phyloP scores from a whole-genome alignment of 2,888 invertebrate species.

The Uropetala carovei region DNA sequence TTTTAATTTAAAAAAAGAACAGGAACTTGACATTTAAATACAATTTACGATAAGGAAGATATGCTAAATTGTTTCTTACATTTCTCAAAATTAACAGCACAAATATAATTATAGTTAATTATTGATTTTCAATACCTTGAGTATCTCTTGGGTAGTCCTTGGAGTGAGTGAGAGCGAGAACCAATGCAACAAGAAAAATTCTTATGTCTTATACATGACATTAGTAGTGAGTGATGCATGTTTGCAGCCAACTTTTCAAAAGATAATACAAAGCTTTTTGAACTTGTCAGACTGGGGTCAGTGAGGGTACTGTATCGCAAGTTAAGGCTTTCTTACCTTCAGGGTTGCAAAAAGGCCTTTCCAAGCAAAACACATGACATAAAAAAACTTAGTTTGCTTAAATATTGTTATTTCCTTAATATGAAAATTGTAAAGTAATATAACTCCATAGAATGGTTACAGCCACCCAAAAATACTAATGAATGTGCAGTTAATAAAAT shows the following conservation, averaged over 20 bases:
- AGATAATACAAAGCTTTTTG: background rate
- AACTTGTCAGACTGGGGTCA: background rate
- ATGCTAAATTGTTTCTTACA: background rate
- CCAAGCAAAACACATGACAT: background rate
- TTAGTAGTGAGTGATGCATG: background rate
- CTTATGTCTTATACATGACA: background rate
- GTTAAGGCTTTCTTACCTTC: conserved; percentile 57
- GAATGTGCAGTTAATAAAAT: too few species aligned
- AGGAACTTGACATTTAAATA: background rate
- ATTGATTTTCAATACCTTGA: conserved; percentile 41
- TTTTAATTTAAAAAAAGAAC: background rate
- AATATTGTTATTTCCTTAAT: too few species aligned
- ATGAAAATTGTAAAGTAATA: too few species aligned
- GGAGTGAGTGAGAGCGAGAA: conserved; percentile 28
- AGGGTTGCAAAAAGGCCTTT: conserved; percentile 27
- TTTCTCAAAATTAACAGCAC: background rate
- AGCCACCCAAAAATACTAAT: too few species aligned
- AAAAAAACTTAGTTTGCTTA: background rate
- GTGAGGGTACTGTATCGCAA: conserved; percentile 19
- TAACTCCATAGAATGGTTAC: too few species aligned
- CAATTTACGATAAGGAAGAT: background rate
- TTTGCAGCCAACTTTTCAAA: background rate
- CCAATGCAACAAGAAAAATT: conserved; percentile 24
- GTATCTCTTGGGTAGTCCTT: conserved; percentile 38
- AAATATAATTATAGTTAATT: background rate